Evolutionary conservation across 2,797 vertebrate genomes (phyloP).

Genomic region (Melanotaenia nigrans): DNA sequence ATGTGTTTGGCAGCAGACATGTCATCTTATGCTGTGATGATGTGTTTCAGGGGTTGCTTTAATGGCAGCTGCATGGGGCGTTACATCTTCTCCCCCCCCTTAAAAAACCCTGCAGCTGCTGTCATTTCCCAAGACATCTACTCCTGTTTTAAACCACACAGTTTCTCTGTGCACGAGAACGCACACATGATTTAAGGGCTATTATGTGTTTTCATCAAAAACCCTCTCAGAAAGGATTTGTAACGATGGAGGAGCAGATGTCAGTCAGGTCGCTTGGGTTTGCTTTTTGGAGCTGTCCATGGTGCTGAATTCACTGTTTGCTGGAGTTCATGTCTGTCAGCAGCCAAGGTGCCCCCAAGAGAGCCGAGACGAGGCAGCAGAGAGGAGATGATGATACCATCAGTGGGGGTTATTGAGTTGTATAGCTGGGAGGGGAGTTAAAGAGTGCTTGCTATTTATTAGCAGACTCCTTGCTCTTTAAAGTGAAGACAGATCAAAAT

Average conservation of each 20-base stretch:
- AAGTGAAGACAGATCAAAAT: not conserved
- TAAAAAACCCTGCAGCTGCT: constrained; percentile 9
- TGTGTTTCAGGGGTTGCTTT: constrained; percentile 17
- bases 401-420: constrained; percentile 64
- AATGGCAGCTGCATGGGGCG: constrained; percentile 8
- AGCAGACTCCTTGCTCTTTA: constrained; percentile 3
- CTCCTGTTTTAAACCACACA: not conserved
- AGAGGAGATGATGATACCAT: constrained; percentile 50
- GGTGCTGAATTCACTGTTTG: constrained; percentile 70
- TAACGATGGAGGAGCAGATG: constrained; percentile 31
- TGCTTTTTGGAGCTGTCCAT: constrained; percentile 63
- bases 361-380: constrained; percentile 50
- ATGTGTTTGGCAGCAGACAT: constrained; percentile 8
- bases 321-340: constrained; percentile 56
- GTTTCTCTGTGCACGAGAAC: not conserved
- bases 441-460: constrained; percentile 66
- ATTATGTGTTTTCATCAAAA: not conserved
- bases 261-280: constrained; percentile 19
- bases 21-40: constrained; percentile 10
- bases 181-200: not conserved
- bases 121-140: constrained; percentile 16
- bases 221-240: not conserved
- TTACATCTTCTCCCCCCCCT: not conserved
- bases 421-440: constrained; percentile 28
- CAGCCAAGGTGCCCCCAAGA: constrained; percentile 69